These are phyloP conservation scores for Rhea americana DNA, from an alignment of 2,113 vertebrate genomes.

Conservation along the genomic window DNA sequence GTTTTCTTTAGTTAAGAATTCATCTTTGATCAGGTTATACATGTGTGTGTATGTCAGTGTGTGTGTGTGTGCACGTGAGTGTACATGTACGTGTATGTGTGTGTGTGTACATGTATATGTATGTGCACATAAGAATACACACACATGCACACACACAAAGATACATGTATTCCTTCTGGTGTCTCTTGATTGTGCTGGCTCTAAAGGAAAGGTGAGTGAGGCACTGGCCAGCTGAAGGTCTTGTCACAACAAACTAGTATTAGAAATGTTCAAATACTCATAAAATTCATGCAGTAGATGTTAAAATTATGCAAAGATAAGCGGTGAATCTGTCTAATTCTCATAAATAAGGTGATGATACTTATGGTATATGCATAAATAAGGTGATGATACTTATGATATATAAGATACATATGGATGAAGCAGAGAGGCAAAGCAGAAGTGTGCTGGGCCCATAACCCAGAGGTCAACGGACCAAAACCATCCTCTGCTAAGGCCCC, in stretches of 20 bases:
- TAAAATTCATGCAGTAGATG: not conserved
- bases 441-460: no score
- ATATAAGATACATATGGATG: no score
- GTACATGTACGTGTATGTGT: accelerated
- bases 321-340: not conserved
- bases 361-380: not conserved
- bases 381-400: no score
- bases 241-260: not conserved
- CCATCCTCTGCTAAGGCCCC: no score
- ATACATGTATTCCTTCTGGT: not conserved
- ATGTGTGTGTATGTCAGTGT: accelerated
- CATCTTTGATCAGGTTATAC: accelerated
- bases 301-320: not conserved
- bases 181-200: not conserved
- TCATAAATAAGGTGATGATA: not conserved
- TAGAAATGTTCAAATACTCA: not conserved
- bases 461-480: no score
- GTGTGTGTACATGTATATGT: accelerated
- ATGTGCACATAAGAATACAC: no score
- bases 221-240: not conserved
- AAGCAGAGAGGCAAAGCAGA: no score
- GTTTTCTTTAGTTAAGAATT: not conserved
- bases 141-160: accelerated
- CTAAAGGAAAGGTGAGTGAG: not conserved
- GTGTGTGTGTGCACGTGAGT: accelerated